These are phyloP conservation scores for Podarcis raffonei DNA, from an alignment of 2,113 vertebrate genomes.

Conservation along the genomic window DNA sequence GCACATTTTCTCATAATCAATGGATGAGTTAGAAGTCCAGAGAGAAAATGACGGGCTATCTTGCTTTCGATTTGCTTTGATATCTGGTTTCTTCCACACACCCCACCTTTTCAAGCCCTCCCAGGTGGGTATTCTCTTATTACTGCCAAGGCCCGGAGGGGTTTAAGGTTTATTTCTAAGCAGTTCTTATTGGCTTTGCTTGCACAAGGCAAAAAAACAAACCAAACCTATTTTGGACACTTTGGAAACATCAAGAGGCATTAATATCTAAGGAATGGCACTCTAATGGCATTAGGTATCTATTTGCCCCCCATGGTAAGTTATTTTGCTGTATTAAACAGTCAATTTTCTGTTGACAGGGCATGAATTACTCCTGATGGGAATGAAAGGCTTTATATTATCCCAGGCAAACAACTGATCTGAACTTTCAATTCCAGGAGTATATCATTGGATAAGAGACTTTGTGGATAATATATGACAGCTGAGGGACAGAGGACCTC, in stretches of 20 bases:
- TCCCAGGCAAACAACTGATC: slow-evolving; percentile 55
- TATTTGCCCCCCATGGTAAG: slow-evolving; percentile 49
- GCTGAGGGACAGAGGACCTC: slow-evolving; percentile 19
- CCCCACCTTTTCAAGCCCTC: slow-evolving; percentile 17
- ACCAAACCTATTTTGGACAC: slow-evolving; percentile 25
- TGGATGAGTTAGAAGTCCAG: slow-evolving; percentile 36
- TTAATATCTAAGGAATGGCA: slow-evolving; percentile 55
- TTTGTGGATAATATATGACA: slow-evolving; percentile 44
- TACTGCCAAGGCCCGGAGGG: neutral
- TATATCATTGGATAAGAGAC: slow-evolving; percentile 38
- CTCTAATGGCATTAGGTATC: slow-evolving; percentile 58
- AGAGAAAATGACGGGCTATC: slow-evolving; percentile 30
- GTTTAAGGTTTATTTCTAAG: slow-evolving; percentile 62
- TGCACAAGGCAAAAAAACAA: neutral
- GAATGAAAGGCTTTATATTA: slow-evolving; percentile 60
- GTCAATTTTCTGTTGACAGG: slow-evolving; percentile 66
- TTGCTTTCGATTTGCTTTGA: slow-evolving; percentile 39
- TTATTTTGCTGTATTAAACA: slow-evolving; percentile 60
- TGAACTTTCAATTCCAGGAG: slow-evolving; percentile 46
- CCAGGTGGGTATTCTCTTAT: slow-evolving; percentile 30
- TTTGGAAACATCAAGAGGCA: slow-evolving; percentile 48
- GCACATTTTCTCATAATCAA: slow-evolving; percentile 42
- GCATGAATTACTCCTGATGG: slow-evolving; percentile 54
- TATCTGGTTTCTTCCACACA: neutral
- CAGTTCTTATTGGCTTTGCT: slow-evolving; percentile 48